These are phyloP conservation scores for Varanus komodoensis DNA, from an alignment of 2,113 vertebrate genomes.

Conservation along the genomic window DNA sequence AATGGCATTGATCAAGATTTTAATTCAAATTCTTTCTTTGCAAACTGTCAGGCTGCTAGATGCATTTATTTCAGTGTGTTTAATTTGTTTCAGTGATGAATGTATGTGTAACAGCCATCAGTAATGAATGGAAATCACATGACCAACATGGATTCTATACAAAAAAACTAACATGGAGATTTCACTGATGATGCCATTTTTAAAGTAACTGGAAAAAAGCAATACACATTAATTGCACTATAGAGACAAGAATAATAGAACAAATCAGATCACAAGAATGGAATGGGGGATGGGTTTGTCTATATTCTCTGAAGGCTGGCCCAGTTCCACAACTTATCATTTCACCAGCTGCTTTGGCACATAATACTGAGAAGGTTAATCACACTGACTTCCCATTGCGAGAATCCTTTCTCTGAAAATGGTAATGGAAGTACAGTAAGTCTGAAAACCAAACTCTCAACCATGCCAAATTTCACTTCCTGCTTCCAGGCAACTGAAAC, in stretches of 20 bases:
- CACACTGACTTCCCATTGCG: neutral
- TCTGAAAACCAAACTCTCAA: neutral
- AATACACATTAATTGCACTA: fast-evolving
- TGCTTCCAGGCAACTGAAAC: neutral
- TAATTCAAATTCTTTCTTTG: neutral
- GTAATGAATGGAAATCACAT: conserved; percentile 39
- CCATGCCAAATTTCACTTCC: fast-evolving
- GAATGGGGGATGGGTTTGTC: neutral
- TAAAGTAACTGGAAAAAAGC: neutral
- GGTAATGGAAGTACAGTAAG: neutral
- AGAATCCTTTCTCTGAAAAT: neutral
- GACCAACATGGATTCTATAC: neutral
- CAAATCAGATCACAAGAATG: neutral
- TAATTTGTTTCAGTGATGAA: conserved; percentile 43
- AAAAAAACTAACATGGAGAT: neutral
- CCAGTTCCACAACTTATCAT: neutral
- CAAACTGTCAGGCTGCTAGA: neutral
- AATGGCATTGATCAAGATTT: neutral
- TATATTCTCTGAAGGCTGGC: neutral
- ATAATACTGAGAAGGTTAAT: neutral
- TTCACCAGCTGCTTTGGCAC: neutral
- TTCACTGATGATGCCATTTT: neutral
- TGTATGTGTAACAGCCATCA: neutral
- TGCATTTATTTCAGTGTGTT: neutral
- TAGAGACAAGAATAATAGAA: neutral